Evolutionary conservation across 2,888 invertebrate genomes (phyloP).

Genomic region (Cantharis nigra): DNA sequence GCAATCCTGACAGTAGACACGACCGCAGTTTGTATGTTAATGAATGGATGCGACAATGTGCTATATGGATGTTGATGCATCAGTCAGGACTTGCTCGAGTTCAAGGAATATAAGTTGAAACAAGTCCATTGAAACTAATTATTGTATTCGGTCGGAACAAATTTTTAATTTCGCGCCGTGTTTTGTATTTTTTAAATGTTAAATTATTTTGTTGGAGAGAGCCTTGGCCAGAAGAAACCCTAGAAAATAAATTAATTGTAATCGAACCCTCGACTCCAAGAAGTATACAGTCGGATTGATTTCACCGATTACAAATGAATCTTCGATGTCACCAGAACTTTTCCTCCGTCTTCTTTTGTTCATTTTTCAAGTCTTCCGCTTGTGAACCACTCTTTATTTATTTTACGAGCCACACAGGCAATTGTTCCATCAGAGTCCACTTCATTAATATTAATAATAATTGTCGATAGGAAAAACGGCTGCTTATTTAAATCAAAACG

Average conservation of each 20-base stretch:
- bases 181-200: no score
- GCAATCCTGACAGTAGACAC: conserved; percentile 38
- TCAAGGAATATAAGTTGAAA: conserved; percentile 5
- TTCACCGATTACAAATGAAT: not conserved
- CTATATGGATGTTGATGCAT: conserved; percentile 43
- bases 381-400: not conserved
- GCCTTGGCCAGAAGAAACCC: not conserved
- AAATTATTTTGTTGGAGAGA: not conserved
- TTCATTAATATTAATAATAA: not conserved
- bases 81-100: conserved; percentile 20
- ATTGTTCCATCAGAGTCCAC: not conserved
- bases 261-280: not conserved
- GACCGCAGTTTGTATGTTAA: conserved; percentile 48
- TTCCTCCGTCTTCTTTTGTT: no score
- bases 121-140: not conserved
- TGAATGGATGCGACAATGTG: conserved; percentile 42
- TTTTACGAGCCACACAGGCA: not conserved
- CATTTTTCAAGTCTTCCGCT: not conserved
- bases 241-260: not conserved
- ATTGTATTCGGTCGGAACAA: not conserved
- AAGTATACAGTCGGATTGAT: not conserved
- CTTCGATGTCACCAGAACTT: not conserved
- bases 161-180: not conserved
- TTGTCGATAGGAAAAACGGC: not conserved
- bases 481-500: not conserved